phyloP scores from a whole-genome alignment of 2,113 vertebrate species.

The Isurus oxyrinchus region DNA sequence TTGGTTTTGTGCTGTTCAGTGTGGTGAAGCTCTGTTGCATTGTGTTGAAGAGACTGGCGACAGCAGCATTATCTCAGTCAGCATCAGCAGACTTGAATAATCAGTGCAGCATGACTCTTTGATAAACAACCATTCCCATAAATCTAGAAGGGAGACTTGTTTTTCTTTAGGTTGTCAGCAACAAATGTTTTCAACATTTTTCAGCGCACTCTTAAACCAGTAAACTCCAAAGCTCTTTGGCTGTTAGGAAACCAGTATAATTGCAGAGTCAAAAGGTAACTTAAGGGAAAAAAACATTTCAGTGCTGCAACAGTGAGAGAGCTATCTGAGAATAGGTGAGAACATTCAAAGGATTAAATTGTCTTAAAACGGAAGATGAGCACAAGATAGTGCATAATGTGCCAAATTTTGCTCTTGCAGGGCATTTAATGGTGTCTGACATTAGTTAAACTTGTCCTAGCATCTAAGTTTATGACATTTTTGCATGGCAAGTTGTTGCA shows the following conservation, averaged over 20 bases:
- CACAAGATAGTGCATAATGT: neutral
- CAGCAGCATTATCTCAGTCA: neutral
- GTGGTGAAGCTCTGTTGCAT: neutral
- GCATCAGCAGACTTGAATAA: neutral
- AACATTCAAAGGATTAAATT: neutral
- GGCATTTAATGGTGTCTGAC: neutral
- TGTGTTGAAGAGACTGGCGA: neutral
- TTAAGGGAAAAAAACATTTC: neutral
- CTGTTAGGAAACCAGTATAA: neutral
- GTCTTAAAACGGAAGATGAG: neutral
- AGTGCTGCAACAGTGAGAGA: neutral
- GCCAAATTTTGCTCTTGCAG: neutral
- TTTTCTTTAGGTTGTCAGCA: neutral
- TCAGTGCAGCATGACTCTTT: neutral
- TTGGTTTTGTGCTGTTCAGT: neutral
- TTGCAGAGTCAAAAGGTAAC: neutral
- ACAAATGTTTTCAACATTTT: neutral
- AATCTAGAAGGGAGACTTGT: neutral
- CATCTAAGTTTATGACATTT: neutral
- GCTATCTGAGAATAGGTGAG: neutral
- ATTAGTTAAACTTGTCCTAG: neutral
- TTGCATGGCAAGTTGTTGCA: no score
- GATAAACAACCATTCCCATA: neutral
- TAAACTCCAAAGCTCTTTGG: neutral
- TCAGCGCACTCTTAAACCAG: neutral